Evolutionary conservation across 1,140 invertebrate species (phyloP).

Genomic region (Dendrolimus kikuchii): DNA sequence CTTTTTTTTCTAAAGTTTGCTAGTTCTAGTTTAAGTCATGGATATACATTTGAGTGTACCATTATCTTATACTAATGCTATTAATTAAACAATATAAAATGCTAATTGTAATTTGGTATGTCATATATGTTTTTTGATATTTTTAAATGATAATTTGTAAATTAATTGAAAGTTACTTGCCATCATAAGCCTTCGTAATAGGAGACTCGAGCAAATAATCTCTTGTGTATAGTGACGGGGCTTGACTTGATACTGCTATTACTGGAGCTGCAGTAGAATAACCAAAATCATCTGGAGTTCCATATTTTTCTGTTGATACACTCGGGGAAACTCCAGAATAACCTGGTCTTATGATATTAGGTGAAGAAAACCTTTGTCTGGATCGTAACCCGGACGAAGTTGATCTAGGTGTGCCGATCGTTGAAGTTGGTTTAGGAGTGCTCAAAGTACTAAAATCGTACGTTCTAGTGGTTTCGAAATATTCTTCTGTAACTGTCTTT

Average conservation of each 20-base stretch:
- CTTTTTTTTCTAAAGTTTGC: too few relatives aligned
- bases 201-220: slow-evolving; percentile 65
- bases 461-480: slow-evolving; percentile 9
- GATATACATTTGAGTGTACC: too few relatives aligned
- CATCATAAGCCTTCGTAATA: slow-evolving; percentile 58
- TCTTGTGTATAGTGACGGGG: slow-evolving; percentile 58
- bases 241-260: slow-evolving; percentile 34
- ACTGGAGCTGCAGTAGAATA: slow-evolving; percentile 31
- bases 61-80: too few relatives aligned
- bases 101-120: too few relatives aligned
- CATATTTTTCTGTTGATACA: slow-evolving; percentile 36
- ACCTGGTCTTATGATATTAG: slow-evolving; percentile 9
- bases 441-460: slow-evolving; percentile 7
- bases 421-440: slow-evolving; percentile 4
- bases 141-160: slow-evolving; percentile 1
- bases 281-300: slow-evolving; percentile 29
- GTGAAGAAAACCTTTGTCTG: slow-evolving; percentile 4
- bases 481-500: slow-evolving; percentile 13
- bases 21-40: too few relatives aligned
- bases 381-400: slow-evolving; percentile 3
- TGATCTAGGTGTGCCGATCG: slow-evolving; percentile 4
- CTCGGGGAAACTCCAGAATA: slow-evolving; percentile 13
- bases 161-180: slow-evolving; percentile 27
- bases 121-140: too few relatives aligned
- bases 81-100: too few relatives aligned